These are phyloP conservation scores for Drosophila ironensis DNA, from an alignment of 1,140 invertebrate genomes.

Conservation along the genomic window DNA sequence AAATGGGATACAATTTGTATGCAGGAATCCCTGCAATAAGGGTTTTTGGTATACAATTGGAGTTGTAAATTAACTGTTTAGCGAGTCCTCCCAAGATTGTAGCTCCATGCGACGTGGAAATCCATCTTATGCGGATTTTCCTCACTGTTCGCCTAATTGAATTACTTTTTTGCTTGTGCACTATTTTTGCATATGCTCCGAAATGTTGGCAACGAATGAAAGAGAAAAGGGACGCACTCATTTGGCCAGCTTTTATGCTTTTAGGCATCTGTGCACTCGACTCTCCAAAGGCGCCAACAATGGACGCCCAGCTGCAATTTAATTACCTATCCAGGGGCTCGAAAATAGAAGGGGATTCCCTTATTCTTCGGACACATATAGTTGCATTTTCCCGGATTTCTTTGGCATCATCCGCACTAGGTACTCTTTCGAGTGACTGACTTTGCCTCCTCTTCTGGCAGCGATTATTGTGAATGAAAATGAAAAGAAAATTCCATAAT, in stretches of 20 bases:
- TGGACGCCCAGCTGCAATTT: conserved; percentile 68
- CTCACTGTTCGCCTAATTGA: too few relatives aligned
- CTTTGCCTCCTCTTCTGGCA: conserved; percentile 23
- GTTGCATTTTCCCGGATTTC: conserved; percentile 24
- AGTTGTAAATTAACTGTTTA: too few relatives aligned
- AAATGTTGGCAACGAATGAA: not conserved
- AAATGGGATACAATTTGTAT: too few relatives aligned
- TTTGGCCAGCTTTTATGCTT: conserved; percentile 62
- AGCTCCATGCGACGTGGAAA: too few relatives aligned
- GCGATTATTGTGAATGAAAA: conserved; percentile 69
- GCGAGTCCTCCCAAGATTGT: too few relatives aligned
- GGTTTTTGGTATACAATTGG: too few relatives aligned
- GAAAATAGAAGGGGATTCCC: too few relatives aligned
- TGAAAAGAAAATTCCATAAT: conserved; percentile 60
- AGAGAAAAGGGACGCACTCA: not conserved
- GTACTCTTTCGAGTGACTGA: conserved; percentile 10
- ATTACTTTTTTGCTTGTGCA: too few relatives aligned
- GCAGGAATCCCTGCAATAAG: too few relatives aligned
- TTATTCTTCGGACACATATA: too few relatives aligned
- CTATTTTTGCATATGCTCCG: not conserved
- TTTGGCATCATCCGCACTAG: not conserved
- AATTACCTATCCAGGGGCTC: conserved; percentile 65
- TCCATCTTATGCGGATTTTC: too few relatives aligned
- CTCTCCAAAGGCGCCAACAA: conserved; percentile 42
- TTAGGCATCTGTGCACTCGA: conserved; percentile 45